Evolutionary conservation across 1,140 invertebrate species (phyloP).

Genomic region (Hyposmocoma kahamanoa): DNA sequence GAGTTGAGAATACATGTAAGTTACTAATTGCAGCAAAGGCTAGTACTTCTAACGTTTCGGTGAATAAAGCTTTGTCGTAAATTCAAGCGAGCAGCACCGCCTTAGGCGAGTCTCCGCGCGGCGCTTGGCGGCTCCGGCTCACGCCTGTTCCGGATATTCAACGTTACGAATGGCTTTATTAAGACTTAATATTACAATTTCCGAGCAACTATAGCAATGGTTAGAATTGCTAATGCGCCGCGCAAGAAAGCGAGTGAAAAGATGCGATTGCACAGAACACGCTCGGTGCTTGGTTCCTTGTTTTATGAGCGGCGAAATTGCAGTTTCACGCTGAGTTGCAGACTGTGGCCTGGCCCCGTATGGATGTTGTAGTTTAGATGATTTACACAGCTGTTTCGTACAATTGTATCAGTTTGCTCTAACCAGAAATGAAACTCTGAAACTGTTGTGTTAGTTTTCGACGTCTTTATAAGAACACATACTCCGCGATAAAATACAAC

Average conservation of each 20-base stretch:
- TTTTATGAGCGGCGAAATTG: constrained; percentile 61
- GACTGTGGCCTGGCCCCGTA: constrained; percentile 30
- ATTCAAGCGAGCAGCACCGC: constrained; percentile 33
- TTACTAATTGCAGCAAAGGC: too few species aligned
- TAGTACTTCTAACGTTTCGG: too few species aligned
- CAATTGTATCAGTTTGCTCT: neutral
- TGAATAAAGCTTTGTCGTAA: constrained; percentile 50
- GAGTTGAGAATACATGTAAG: too few species aligned
- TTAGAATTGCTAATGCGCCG: constrained; percentile 61
- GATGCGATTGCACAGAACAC: constrained; percentile 47
- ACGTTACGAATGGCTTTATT: constrained; percentile 66
- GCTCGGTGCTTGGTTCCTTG: constrained; percentile 31
- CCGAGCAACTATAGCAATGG: constrained; percentile 52
- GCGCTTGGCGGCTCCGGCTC: too few species aligned
- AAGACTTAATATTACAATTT: constrained; percentile 69
- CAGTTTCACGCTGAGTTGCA: constrained; percentile 48
- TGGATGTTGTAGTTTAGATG: constrained; percentile 40
- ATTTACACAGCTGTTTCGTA: constrained; percentile 25
- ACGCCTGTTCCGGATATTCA: constrained; percentile 58
- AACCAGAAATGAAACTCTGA: neutral
- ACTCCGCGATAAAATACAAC: too few species aligned
- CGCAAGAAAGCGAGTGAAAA: constrained; percentile 50
- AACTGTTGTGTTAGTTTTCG: too few species aligned
- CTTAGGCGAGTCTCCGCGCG: constrained; percentile 30
- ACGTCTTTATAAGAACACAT: too few species aligned